Conservation (phyloP, 2,113 vertebrate species). For the Crotalus horridus region DNA sequence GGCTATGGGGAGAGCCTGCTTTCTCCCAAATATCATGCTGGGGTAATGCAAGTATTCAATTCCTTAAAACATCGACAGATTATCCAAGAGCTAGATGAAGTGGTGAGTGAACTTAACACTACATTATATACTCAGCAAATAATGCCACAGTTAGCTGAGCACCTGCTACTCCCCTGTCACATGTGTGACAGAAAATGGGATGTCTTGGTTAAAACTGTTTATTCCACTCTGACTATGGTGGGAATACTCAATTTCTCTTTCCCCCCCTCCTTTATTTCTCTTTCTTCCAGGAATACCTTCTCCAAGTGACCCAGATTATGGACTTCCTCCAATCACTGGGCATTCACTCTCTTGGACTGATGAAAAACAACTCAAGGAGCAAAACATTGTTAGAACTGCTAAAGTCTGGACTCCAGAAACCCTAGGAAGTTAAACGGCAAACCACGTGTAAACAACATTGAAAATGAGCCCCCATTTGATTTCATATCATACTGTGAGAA, state of each 20-base stretch:
- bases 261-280: slow-evolving; percentile 38
- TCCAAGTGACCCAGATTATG: slow-evolving; percentile 94
- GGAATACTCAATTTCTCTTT: neutral
- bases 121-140: neutral
- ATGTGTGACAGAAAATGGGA: neutral
- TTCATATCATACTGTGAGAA: slow-evolving; percentile 70
- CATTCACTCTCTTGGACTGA: slow-evolving; percentile 98
- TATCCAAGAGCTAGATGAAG: neutral
- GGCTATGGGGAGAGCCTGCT: neutral
- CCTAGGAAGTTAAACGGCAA: slow-evolving; percentile 87
- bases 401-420: slow-evolving; percentile 97
- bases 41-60: neutral
- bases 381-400: slow-evolving; percentile 91
- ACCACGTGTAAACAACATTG: slow-evolving; percentile 80
- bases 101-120: neutral
- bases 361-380: slow-evolving; percentile 93
- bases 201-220: neutral
- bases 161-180: neutral
- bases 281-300: slow-evolving; percentile 83
- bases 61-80: too few relatives aligned
- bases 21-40: neutral
- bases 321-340: slow-evolving; percentile 91
- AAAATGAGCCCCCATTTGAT: slow-evolving; percentile 88
- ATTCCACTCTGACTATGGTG: neutral
- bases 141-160: neutral